A percentile compares a stretch with the other conserved stretches of the same genome.
Conservation (phyloP, 2,888 invertebrate genomes). For the Mimumesa dahlbomi region DNA sequence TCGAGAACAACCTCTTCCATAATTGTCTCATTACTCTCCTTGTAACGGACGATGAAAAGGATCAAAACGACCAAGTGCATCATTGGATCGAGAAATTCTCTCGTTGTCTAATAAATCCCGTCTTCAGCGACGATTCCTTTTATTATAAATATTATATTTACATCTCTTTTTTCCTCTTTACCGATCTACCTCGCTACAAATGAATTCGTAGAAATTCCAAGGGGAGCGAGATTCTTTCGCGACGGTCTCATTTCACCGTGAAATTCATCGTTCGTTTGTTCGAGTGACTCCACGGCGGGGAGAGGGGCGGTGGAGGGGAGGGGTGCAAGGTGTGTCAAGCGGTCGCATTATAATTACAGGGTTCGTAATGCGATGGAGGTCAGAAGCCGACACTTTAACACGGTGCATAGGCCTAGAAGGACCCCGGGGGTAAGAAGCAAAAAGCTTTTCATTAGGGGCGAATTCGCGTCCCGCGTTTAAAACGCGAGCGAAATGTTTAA, state of each 20-base stretch:
- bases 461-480: conserved; percentile 57
- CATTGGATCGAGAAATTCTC: too few relatives aligned
- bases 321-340: not conserved
- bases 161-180: too few relatives aligned
- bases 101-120: too few relatives aligned
- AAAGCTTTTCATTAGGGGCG: conserved; percentile 39
- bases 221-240: too few relatives aligned
- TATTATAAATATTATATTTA: too few relatives aligned
- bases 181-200: too few relatives aligned
- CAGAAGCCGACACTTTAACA: conserved; percentile 24
- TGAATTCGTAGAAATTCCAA: too few relatives aligned
- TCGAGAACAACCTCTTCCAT: conserved; percentile 6
- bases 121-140: too few relatives aligned
- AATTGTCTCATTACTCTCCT: conserved; percentile 8
- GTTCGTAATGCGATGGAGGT: conserved; percentile 5
- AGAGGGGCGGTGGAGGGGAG: not conserved
- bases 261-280: too few relatives aligned
- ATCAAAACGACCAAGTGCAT: too few relatives aligned
- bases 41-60: not conserved
- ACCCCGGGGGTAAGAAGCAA: conserved; percentile 25
- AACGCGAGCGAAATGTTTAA: conserved; percentile 67
- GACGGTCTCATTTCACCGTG: too few relatives aligned
- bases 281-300: too few relatives aligned
- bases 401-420: conserved; percentile 26
- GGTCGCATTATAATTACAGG: conserved; percentile 40